Evolutionary conservation across 2,888 invertebrate species (phyloP), one percentile per base, ranked within the genome.

Genomic region (Dynastes maya): DNA sequence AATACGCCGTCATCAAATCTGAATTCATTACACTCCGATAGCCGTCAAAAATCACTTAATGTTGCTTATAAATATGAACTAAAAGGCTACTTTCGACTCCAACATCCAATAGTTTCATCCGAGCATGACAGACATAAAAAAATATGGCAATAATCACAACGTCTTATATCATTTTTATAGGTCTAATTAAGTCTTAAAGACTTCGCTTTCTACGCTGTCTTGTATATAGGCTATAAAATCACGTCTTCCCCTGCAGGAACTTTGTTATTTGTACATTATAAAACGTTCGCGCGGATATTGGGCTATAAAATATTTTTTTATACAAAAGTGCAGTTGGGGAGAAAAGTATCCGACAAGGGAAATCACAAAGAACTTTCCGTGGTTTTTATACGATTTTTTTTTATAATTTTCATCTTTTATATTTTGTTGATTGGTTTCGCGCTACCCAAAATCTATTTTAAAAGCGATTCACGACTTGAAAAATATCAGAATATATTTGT

Each of bases 201-300:
- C 45, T 74, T 45, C 27, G 61, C 27, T 61, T 72, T 74, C 61
- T 45, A 45, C 32, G 27, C 40, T 37, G 40, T 27, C 58, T 29
- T 6, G 27, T 68, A 32, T 68, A 74, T 6, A 74, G 45, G 27
- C 72, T 27, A 63, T 63, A 74, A 74, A 74, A 74, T 40, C 40
- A 49, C 29, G 11, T 68, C 29, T 29, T 61, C 61, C 53, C 61
- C 27, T 71, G 16, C 22, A 67, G 65, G 45, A 67, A 22, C 45
- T 32, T 40, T 45, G 40, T 32, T 68, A 68, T 68, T 68, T 68
- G 68, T 68, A 68, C 51, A 68, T 68, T 68, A 68, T 68, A 68
- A 68, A 51, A 27, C 27, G 51, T 51, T 68, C 68, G 51, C 29
- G 68, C 68, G 68, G 68, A 68, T 68, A 68, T 68, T 68, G 29